Percentiles rank a stretch among this genome's conserved stretches.
Conservation (phyloP, 2,113 vertebrate genomes). For the Emydocephalus ijimae region DNA sequence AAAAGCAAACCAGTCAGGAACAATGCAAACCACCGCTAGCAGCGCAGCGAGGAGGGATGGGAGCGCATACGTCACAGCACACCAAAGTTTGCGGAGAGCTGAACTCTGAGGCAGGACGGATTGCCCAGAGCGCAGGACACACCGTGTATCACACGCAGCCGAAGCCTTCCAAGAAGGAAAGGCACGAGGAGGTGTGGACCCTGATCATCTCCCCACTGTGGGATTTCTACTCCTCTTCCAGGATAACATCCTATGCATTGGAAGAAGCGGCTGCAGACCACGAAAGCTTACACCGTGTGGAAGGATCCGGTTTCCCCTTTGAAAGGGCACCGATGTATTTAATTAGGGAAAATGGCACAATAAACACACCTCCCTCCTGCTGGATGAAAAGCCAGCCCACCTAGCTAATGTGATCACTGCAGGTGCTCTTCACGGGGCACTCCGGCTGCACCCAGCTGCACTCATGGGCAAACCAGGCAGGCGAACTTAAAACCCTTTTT, state of each 20-base stretch:
- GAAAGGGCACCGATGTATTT: background rate
- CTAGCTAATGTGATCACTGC: background rate
- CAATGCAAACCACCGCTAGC: background rate
- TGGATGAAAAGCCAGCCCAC: background rate
- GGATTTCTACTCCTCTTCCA: background rate
- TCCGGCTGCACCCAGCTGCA: background rate
- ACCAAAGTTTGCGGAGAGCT: background rate
- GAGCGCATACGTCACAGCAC: background rate
- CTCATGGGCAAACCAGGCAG: background rate
- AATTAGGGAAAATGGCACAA: background rate
- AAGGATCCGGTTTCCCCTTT: background rate
- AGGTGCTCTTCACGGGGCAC: background rate
- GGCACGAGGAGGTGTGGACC: background rate
- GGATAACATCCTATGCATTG: background rate
- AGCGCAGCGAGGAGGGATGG: background rate
- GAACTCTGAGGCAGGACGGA: background rate
- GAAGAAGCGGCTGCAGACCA: background rate
- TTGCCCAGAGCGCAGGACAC: background rate
- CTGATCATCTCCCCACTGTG: background rate
- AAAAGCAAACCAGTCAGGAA: background rate
- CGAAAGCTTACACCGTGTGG: background rate
- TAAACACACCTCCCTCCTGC: background rate
- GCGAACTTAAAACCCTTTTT: background rate
- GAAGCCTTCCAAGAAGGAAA: background rate
- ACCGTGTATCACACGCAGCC: rapidly evolving